Conservation (phyloP, 2,888 invertebrate species). For the Dione vanillae region DNA sequence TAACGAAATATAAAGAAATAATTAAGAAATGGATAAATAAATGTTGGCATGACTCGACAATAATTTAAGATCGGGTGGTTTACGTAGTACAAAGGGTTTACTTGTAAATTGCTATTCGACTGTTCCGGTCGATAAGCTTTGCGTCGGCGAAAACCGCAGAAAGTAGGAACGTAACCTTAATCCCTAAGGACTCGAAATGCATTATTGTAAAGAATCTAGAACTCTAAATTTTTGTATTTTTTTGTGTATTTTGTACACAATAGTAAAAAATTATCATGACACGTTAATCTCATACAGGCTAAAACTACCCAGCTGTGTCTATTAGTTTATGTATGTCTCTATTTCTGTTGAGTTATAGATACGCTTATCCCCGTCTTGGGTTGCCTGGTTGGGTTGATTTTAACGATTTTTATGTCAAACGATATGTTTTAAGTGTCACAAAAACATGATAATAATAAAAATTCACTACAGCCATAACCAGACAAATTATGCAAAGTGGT, state of each 20-base stretch:
- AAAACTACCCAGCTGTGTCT: too few relatives aligned
- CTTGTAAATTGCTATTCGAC: constrained; percentile 58
- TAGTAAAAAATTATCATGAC: neutral
- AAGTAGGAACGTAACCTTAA: constrained; percentile 24
- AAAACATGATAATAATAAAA: too few relatives aligned
- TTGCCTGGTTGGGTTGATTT: too few relatives aligned
- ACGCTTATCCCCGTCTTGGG: too few relatives aligned
- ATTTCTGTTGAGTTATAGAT: too few relatives aligned
- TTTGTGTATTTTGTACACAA: too few relatives aligned
- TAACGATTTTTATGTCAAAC: too few relatives aligned
- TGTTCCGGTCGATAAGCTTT: constrained; percentile 62
- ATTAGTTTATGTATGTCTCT: too few relatives aligned
- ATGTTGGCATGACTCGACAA: constrained; percentile 46
- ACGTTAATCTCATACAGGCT: neutral
- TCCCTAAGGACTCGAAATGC: neutral
- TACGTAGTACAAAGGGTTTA: constrained; percentile 60
- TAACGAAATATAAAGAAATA: neutral
- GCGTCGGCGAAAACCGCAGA: constrained; percentile 32
- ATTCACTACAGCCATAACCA: too few relatives aligned
- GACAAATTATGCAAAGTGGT: too few relatives aligned
- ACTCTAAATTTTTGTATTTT: neutral
- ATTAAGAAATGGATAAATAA: constrained; percentile 35
- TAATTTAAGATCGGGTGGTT: constrained; percentile 56
- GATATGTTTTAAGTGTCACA: too few relatives aligned
- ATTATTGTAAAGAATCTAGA: neutral